Evolutionary conservation across 2,888 invertebrate genomes (phyloP).

Genomic region (Protophormia terraenovae): DNA sequence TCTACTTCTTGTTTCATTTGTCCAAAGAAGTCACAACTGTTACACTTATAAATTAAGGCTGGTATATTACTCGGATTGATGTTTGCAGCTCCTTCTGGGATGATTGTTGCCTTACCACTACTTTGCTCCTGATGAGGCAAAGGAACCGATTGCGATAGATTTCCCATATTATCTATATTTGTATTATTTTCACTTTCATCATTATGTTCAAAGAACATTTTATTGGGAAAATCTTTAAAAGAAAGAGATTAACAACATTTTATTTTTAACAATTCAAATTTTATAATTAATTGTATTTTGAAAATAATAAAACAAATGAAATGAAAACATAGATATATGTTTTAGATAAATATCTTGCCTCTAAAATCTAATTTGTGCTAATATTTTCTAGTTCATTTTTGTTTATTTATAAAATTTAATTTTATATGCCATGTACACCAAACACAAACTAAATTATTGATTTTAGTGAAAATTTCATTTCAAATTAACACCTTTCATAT

Average conservation of each 20-base stretch:
- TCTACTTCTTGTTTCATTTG: slow-evolving; percentile 79
- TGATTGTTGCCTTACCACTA: not conserved
- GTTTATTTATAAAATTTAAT: too few relatives aligned
- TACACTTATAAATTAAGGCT: slow-evolving; percentile 78
- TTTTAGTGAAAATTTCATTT: too few relatives aligned
- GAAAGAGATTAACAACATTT: not conserved
- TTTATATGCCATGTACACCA: too few relatives aligned
- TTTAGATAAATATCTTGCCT: too few relatives aligned
- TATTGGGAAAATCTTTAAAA: slow-evolving; percentile 24
- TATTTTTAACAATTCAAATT: not conserved
- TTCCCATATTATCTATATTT: slow-evolving; percentile 13
- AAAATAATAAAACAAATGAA: too few relatives aligned
- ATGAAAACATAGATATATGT: too few relatives aligned
- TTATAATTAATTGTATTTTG: not conserved
- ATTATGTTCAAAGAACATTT: slow-evolving; percentile 26
- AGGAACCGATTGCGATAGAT: slow-evolving; percentile 5
- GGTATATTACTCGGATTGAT: slow-evolving; percentile 43
- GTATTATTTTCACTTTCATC: slow-evolving; percentile 38
- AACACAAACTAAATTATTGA: too few relatives aligned
- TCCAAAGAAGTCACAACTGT: slow-evolving; percentile 79
- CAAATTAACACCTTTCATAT: too few relatives aligned
- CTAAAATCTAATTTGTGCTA: too few relatives aligned
- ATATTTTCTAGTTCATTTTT: too few relatives aligned
- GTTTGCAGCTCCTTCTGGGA: slow-evolving; percentile 16
- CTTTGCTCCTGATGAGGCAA: slow-evolving; percentile 17